Evolutionary conservation across 2,888 invertebrate genomes (phyloP).

Genomic region (Spialia ferax): DNA sequence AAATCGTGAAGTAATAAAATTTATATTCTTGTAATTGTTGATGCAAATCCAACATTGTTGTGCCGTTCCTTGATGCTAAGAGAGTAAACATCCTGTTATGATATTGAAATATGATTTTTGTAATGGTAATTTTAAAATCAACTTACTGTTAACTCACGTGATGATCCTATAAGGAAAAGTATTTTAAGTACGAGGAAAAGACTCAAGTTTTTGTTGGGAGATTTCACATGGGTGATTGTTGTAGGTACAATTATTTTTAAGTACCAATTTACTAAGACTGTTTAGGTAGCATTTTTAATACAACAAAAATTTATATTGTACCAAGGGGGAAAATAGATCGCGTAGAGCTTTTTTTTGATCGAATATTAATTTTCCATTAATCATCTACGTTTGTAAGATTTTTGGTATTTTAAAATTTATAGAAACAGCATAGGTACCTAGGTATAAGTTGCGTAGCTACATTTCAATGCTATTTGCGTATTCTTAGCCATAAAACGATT

Average conservation of each 20-base stretch:
- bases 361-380: too few relatives aligned
- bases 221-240: not conserved
- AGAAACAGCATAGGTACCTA: too few relatives aligned
- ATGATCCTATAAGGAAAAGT: conserved; percentile 18
- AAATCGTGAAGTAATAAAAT: conserved; percentile 28
- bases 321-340: too few relatives aligned
- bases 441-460: not conserved
- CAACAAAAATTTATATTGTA: not conserved
- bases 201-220: not conserved
- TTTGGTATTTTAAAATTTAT: too few relatives aligned
- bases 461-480: not conserved
- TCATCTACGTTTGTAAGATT: too few relatives aligned
- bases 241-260: not conserved
- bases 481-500: not conserved
- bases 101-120: conserved; percentile 31
- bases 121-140: conserved; percentile 13
- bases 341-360: too few relatives aligned
- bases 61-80: conserved; percentile 12
- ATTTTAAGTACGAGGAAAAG: conserved; percentile 25
- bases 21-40: conserved; percentile 28
- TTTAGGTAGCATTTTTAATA: not conserved
- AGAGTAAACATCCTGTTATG: conserved; percentile 35
- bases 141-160: conserved; percentile 8
- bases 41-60: conserved; percentile 32
- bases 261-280: not conserved